Evolutionary conservation across 1,140 invertebrate species (phyloP).

Genomic region (Cecropterus lyciades): DNA sequence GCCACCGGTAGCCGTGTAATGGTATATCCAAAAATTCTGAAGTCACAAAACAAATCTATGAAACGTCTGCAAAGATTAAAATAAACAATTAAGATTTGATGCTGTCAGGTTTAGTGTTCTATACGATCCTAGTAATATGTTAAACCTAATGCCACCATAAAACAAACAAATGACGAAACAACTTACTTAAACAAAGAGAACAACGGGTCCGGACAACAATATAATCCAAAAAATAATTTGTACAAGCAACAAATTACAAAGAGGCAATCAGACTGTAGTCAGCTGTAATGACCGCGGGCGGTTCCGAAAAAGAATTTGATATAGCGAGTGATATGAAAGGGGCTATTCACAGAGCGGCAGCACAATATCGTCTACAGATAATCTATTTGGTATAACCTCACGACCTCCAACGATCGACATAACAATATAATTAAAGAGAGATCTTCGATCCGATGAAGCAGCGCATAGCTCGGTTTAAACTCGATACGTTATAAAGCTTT

Average conservation of each 20-base stretch:
- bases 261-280: slow-evolving; percentile 69
- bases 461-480: slow-evolving; percentile 23
- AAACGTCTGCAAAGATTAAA: too few relatives aligned
- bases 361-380: slow-evolving; percentile 75
- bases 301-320: slow-evolving; percentile 66
- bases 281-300: slow-evolving; percentile 54
- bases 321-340: slow-evolving; percentile 68
- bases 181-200: slow-evolving; percentile 46
- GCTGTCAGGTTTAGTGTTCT: background rate
- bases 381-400: slow-evolving; percentile 82
- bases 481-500: slow-evolving; percentile 11
- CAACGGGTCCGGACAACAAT: slow-evolving; percentile 44
- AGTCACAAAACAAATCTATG: too few relatives aligned
- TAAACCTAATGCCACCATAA: slow-evolving; percentile 11
- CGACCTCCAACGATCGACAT: slow-evolving; percentile 73
- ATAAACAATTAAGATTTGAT: too few relatives aligned
- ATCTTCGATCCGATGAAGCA: slow-evolving; percentile 59
- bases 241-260: slow-evolving; percentile 71
- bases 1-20: too few relatives aligned
- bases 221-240: slow-evolving; percentile 62
- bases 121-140: background rate
- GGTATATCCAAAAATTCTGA: too few relatives aligned
- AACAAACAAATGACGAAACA: slow-evolving; percentile 44
- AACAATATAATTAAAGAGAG: slow-evolving; percentile 84
- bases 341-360: slow-evolving; percentile 78